Conservation (phyloP, 2,888 invertebrate genomes). For the Micoletzkya japonica region DNA sequence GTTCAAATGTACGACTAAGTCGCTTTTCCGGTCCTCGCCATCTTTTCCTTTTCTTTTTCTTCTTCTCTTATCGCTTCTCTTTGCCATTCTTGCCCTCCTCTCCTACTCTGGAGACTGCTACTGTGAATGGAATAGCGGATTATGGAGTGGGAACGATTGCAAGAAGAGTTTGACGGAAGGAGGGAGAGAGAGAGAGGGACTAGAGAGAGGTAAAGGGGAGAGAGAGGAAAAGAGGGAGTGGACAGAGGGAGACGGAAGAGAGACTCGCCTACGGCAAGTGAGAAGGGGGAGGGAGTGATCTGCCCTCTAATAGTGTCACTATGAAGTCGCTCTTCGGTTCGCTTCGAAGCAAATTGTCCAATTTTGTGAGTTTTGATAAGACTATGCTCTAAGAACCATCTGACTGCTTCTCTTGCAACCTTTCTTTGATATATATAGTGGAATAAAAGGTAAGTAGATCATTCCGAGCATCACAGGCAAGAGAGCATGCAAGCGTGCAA, state of each 20-base stretch:
- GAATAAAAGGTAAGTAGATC: too few species aligned
- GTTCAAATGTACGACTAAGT: neutral
- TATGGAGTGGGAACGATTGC: too few species aligned
- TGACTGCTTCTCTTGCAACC: neutral
- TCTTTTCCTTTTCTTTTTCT: neutral
- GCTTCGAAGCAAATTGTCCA: neutral
- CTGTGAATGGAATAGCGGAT: neutral
- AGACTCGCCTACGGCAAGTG: neutral
- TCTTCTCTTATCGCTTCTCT: neutral
- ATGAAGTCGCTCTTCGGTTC: slow-evolving; percentile 2
- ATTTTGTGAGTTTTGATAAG: too few species aligned
- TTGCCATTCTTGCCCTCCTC: neutral
- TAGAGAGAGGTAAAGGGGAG: neutral
- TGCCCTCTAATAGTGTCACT: neutral
- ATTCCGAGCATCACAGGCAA: too few species aligned
- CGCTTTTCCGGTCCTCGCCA: neutral
- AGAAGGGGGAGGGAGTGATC: neutral
- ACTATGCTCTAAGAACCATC: neutral
- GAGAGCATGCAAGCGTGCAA: too few species aligned
- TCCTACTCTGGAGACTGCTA: neutral
- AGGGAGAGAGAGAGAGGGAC: neutral
- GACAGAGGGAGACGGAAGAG: slow-evolving; percentile 6
- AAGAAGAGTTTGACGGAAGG: neutral
- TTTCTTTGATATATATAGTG: too few species aligned
- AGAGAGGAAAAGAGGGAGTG: neutral